These are phyloP conservation scores for Ischnura elegans DNA, from an alignment of 2,888 invertebrate species.

Conservation along the genomic window DNA sequence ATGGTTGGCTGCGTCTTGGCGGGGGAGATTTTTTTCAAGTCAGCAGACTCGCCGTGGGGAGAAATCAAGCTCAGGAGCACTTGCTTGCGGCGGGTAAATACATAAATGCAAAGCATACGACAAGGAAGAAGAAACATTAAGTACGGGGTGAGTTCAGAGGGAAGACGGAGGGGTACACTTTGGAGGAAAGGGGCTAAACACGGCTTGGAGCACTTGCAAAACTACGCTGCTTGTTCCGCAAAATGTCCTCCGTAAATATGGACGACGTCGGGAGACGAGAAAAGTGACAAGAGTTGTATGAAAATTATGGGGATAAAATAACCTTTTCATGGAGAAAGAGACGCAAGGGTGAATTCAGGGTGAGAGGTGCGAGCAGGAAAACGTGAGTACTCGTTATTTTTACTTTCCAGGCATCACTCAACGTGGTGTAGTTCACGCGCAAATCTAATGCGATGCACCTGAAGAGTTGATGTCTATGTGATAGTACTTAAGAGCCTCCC, in stretches of 20 bases:
- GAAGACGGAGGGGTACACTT: background rate
- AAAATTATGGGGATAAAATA: too few relatives aligned
- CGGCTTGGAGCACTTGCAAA: background rate
- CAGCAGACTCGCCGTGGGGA: background rate
- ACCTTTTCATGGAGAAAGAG: background rate
- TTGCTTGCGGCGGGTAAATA: background rate
- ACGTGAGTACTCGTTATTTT: background rate
- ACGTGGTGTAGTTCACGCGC: background rate
- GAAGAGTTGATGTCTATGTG: too few relatives aligned
- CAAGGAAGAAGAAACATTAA: background rate
- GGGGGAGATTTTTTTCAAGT: background rate
- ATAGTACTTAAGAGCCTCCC: too few relatives aligned
- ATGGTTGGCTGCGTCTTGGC: background rate
- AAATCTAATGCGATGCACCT: background rate
- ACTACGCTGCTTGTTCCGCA: background rate
- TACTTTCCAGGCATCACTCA: background rate
- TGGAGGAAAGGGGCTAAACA: background rate
- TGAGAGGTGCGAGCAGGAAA: background rate
- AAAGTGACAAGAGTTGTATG: background rate
- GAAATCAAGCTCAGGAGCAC: background rate
- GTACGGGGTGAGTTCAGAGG: background rate
- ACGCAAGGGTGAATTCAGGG: background rate
- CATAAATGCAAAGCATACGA: background rate
- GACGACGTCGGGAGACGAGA: background rate
- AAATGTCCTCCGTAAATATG: background rate